A percentile compares a stretch with the other conserved stretches of the same genome.
Conservation (phyloP, 1,140 invertebrate genomes). For the Branchinecta lynchi region DNA sequence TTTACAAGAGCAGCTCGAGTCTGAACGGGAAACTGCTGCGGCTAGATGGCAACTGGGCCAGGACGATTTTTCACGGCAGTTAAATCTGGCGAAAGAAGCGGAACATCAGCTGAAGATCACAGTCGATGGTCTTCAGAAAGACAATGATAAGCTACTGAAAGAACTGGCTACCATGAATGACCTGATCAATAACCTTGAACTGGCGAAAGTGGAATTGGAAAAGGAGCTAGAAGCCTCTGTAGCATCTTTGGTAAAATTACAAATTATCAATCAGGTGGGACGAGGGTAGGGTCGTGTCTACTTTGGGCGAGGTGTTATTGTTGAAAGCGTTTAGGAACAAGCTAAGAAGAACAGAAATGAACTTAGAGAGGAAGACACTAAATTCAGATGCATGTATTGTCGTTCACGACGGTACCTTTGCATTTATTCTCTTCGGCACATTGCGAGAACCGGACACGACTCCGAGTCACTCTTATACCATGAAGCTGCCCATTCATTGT, state of each 20-base stretch:
- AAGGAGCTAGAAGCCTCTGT: conserved; percentile 34
- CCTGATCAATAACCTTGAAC: background rate
- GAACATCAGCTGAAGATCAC: conserved; percentile 18
- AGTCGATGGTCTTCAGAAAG: conserved; percentile 22
- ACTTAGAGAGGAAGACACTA: too few species aligned
- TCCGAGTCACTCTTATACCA: too few species aligned
- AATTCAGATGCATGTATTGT: too few species aligned
- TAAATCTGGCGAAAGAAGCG: conserved; percentile 4
- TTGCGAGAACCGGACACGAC: too few species aligned
- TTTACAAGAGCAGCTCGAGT: conserved; percentile 44
- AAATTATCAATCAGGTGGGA: too few species aligned
- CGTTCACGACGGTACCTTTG: too few species aligned
- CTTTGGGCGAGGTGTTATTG: too few species aligned
- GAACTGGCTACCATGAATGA: conserved; percentile 13
- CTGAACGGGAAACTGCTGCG: conserved; percentile 48
- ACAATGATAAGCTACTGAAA: conserved; percentile 21
- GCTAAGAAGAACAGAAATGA: too few species aligned
- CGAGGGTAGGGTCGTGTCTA: too few species aligned
- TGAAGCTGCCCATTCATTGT: too few species aligned
- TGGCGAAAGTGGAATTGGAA: conserved; percentile 38
- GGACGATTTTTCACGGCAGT: background rate
- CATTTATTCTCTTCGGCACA: too few species aligned
- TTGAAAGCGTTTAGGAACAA: too few species aligned
- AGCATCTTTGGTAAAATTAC: background rate
- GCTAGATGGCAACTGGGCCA: conserved; percentile 22